A percentile compares a stretch with the other conserved stretches of the same genome.
These are phyloP conservation scores for Sorex maritimensis DNA, from an alignment of 2,797 vertebrate species.

Conservation along the genomic window DNA sequence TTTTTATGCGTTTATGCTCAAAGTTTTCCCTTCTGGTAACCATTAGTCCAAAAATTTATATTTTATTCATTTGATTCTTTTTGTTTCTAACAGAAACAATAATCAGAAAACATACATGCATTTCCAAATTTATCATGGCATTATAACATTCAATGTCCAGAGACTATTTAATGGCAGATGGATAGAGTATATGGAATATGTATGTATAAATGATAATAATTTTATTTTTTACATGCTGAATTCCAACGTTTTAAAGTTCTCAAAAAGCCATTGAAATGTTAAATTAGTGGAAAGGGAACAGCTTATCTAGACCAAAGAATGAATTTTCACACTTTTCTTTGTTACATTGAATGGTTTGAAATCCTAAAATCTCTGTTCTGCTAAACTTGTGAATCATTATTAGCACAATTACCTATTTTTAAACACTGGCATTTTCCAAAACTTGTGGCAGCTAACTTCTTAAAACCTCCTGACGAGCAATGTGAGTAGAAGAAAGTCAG, in stretches of 20 bases:
- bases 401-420: conserved; percentile 90
- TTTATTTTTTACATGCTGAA: conserved; percentile 90
- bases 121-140: no score
- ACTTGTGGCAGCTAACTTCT: conserved; percentile 96
- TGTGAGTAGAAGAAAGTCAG: conserved; percentile 89
- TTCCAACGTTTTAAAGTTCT: conserved; percentile 90
- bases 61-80: no score
- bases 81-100: no score
- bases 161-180: no score
- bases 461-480: conserved; percentile 89
- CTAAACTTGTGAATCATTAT: conserved; percentile 88
- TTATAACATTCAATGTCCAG: no score
- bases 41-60: no score
- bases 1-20: no score
- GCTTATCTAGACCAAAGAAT: conserved; percentile 97
- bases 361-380: conserved; percentile 89
- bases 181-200: no score
- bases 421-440: conserved; percentile 93
- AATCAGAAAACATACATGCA: no score
- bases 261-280: conserved; percentile 93
- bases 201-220: conserved; percentile 67
- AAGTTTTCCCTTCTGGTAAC: no score
- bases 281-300: conserved; percentile 94
- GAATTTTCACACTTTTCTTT: conserved; percentile 91
- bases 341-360: conserved; percentile 89